A percentile compares a stretch with the other conserved stretches of the same genome.
Evolutionary conservation across 2,113 vertebrate genomes (phyloP).

Genomic region (Hippocampus guttulatus): DNA sequence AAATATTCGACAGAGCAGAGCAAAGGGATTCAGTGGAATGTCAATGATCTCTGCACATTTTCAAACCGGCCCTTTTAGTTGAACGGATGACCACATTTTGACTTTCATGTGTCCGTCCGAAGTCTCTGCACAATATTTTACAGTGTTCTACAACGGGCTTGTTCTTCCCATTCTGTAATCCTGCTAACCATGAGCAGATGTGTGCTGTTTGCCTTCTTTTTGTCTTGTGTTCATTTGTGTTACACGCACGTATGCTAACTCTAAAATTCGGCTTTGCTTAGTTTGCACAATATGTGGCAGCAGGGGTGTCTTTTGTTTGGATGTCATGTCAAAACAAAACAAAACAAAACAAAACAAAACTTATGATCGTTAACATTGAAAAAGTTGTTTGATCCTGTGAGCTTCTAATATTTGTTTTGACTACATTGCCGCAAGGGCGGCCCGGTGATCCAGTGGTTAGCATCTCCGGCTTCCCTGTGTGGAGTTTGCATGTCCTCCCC

Average conservation of each 20-base stretch:
- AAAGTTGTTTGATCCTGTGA: neutral
- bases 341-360: too few relatives aligned
- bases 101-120: neutral
- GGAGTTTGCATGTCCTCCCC: too few relatives aligned
- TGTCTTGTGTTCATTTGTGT: slow-evolving; percentile 15
- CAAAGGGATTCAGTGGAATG: neutral
- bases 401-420: neutral
- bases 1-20: neutral
- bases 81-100: neutral
- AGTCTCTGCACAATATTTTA: slow-evolving; percentile 21
- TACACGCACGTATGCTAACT: slow-evolving; percentile 17
- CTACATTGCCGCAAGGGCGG: neutral
- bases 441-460: too few relatives aligned
- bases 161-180: slow-evolving; percentile 41
- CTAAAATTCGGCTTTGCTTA: slow-evolving; percentile 11
- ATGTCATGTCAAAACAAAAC: too few relatives aligned
- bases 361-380: neutral
- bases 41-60: neutral
- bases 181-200: slow-evolving; percentile 54
- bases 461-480: too few relatives aligned
- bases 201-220: slow-evolving; percentile 24
- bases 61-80: neutral
- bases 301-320: slow-evolving; percentile 15
- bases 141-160: slow-evolving; percentile 16
- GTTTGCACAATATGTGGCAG: slow-evolving; percentile 26